A percentile compares a stretch with the other conserved stretches of the same genome.
These are phyloP conservation scores for Conomelus anceps DNA, from an alignment of 2,888 invertebrate species.

Conservation along the genomic window DNA sequence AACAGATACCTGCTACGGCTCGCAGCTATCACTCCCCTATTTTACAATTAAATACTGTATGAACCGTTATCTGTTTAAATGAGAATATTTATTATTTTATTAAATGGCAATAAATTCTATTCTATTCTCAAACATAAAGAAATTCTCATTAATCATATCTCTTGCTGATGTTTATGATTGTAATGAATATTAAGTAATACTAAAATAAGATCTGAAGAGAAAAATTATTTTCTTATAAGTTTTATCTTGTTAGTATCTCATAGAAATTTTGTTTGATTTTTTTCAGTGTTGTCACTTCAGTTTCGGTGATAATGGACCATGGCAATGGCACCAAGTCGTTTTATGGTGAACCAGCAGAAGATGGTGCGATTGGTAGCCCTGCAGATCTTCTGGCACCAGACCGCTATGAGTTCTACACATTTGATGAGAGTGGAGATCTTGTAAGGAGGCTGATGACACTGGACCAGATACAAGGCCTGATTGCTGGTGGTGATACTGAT, in stretches of 20 bases:
- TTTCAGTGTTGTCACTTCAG: slow-evolving; percentile 58
- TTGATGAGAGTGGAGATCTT: slow-evolving; percentile 74
- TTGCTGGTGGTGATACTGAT: slow-evolving; percentile 71
- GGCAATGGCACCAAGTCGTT: slow-evolving; percentile 53
- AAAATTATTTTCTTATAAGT: neutral
- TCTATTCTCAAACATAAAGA: too few species aligned
- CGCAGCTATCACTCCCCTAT: too few species aligned
- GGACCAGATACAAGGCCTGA: slow-evolving; percentile 76
- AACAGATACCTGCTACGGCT: too few species aligned
- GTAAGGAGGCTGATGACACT: slow-evolving; percentile 77
- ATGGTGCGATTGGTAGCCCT: slow-evolving; percentile 55
- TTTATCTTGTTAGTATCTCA: neutral
- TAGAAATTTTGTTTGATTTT: slow-evolving; percentile 10
- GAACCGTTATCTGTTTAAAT: too few species aligned
- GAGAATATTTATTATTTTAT: too few species aligned
- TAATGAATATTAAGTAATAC: too few species aligned
- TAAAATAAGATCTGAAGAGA: too few species aligned
- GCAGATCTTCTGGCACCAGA: slow-evolving; percentile 73
- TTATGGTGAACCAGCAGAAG: slow-evolving; percentile 59
- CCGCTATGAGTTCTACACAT: slow-evolving; percentile 79
- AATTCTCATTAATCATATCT: too few species aligned
- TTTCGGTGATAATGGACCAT: slow-evolving; percentile 52
- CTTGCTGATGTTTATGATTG: too few species aligned
- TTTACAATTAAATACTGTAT: too few species aligned
- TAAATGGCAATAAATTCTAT: too few species aligned